phyloP scores from a whole-genome alignment of 2,888 invertebrate genomes.

The Hypomecis punctinalis region DNA sequence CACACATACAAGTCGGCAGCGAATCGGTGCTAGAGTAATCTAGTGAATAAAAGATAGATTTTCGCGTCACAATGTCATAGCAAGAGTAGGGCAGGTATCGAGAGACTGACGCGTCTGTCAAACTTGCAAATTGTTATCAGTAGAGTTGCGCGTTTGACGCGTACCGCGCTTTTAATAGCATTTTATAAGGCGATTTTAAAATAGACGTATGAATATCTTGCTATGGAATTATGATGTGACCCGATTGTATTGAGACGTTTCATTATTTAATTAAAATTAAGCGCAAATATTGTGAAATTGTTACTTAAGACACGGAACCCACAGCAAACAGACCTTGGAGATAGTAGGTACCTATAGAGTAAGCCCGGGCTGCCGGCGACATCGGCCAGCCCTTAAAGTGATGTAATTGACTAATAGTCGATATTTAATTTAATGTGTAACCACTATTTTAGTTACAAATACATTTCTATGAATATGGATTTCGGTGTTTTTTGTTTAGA shows the following conservation, averaged over 20 bases:
- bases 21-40: conserved; percentile 36
- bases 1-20: too few species aligned
- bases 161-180: neutral
- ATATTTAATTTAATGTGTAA: conserved; percentile 64
- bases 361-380: conserved; percentile 29
- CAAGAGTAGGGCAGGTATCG: conserved; percentile 51
- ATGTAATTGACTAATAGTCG: conserved; percentile 56
- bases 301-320: conserved; percentile 12
- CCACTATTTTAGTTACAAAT: conserved; percentile 67
- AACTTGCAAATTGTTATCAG: neutral
- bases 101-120: conserved; percentile 49
- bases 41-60: conserved; percentile 62
- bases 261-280: conserved; percentile 46
- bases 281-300: conserved; percentile 41
- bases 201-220: conserved; percentile 45
- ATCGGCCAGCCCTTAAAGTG: conserved; percentile 41
- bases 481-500: conserved; percentile 20
- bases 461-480: conserved; percentile 71
- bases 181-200: conserved; percentile 18
- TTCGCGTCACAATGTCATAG: conserved; percentile 57
- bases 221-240: conserved; percentile 54
- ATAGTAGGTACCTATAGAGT: conserved; percentile 18
- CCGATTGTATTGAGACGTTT: conserved; percentile 14
- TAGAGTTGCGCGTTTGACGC: conserved; percentile 13
- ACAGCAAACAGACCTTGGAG: conserved; percentile 19